These are phyloP conservation scores for Oreochromis tanganicae DNA, from an alignment of 2,113 vertebrate species.

Conservation along the genomic window DNA sequence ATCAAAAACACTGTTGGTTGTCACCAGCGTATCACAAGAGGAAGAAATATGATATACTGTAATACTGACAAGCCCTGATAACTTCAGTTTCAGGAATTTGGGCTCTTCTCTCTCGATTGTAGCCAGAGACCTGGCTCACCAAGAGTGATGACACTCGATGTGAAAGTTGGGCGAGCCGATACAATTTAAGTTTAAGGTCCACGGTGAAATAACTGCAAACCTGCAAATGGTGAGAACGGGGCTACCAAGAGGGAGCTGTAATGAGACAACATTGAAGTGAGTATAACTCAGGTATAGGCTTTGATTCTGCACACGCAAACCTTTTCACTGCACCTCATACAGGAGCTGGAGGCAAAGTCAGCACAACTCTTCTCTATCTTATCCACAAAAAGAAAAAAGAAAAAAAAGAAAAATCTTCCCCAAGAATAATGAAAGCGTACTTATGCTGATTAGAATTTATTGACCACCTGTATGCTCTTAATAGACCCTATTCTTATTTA, in stretches of 20 bases:
- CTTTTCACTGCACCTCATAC: not conserved
- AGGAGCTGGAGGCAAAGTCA: not conserved
- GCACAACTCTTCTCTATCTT: too few species aligned
- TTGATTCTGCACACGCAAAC: not conserved
- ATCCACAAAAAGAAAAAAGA: not conserved
- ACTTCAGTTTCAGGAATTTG: not conserved
- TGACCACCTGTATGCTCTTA: not conserved
- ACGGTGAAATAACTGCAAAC: not conserved
- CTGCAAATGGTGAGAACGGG: not conserved
- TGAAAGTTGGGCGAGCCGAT: not conserved
- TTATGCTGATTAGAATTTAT: not conserved
- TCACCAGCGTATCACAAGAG: not conserved
- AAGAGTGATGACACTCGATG: not conserved
- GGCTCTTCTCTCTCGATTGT: not conserved
- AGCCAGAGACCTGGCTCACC: not conserved
- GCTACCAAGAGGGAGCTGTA: not conserved
- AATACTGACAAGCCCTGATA: not conserved
- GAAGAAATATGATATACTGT: not conserved
- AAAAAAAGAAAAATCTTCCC: not conserved
- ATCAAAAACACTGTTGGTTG: not conserved
- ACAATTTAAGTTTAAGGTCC: not conserved
- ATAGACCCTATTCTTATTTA: not conserved
- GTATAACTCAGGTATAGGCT: not conserved
- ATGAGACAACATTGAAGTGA: not conserved
- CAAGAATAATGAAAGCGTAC: not conserved